Conservation (phyloP, 2,113 vertebrate genomes). For the Rostratula benghalensis region DNA sequence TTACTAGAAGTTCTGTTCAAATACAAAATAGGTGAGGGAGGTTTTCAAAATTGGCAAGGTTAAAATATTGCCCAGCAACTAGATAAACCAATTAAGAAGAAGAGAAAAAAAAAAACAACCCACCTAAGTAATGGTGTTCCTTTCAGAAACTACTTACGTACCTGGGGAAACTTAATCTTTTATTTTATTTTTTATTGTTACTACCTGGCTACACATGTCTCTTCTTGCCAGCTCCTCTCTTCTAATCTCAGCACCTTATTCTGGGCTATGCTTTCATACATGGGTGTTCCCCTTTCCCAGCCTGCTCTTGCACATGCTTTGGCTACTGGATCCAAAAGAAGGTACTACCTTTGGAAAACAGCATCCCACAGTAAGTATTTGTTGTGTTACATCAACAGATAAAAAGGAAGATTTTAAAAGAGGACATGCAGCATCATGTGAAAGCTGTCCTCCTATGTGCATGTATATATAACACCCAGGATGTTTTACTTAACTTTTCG, state of each 20-base stretch:
- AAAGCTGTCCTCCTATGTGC: neutral
- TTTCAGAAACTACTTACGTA: neutral
- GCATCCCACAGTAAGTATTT: neutral
- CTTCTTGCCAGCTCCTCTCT: neutral
- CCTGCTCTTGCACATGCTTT: neutral
- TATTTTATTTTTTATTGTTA: neutral
- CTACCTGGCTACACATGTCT: neutral
- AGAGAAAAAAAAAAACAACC: neutral
- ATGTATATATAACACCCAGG: fast-evolving
- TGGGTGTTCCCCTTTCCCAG: neutral
- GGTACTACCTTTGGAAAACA: neutral
- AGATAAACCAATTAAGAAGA: neutral
- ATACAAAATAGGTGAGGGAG: neutral
- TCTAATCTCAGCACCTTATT: neutral
- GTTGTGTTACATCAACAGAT: neutral
- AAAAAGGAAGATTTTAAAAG: neutral
- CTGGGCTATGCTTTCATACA: neutral
- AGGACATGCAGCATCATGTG: neutral
- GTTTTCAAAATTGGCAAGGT: neutral
- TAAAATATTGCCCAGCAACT: conserved; percentile 31
- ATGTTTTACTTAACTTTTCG: neutral
- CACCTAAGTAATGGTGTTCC: neutral
- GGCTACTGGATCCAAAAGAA: neutral
- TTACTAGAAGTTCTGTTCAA: conserved; percentile 6
- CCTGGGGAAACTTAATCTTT: neutral